Evolutionary conservation across 2,888 invertebrate genomes (phyloP).

Genomic region (Zele albiditarsus): DNA sequence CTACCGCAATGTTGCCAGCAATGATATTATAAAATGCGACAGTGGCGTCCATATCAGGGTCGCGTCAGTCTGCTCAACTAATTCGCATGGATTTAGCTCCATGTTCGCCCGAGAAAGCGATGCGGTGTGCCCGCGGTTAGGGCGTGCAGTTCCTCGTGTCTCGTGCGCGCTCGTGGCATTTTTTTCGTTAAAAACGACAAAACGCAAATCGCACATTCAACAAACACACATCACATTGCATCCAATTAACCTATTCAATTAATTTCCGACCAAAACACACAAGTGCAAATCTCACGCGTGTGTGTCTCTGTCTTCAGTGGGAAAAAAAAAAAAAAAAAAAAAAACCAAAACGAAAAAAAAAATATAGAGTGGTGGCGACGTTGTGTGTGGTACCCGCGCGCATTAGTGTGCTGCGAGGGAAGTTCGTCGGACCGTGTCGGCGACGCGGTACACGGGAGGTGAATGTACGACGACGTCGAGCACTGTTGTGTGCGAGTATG

Average conservation of each 20-base stretch:
- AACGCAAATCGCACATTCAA: not conserved
- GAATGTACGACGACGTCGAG: slow-evolving; percentile 64
- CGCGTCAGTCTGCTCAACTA: slow-evolving; percentile 59
- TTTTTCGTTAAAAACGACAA: slow-evolving; percentile 41
- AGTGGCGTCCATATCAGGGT: slow-evolving; percentile 50
- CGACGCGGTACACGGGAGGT: slow-evolving; percentile 59
- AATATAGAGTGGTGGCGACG: slow-evolving; percentile 46
- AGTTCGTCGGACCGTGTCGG: slow-evolving; percentile 56
- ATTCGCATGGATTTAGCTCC: slow-evolving; percentile 67
- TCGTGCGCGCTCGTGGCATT: slow-evolving; percentile 57
- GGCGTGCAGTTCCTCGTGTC: slow-evolving; percentile 68
- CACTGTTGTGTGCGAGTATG: slow-evolving; percentile 58
- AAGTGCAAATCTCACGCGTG: not conserved
- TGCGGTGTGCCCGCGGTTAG: slow-evolving; percentile 71
- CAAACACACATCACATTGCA: not conserved
- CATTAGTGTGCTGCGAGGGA: slow-evolving; percentile 52
- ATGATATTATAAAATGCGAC: slow-evolving; percentile 28
- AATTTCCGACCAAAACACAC: no score
- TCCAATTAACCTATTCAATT: not conserved
- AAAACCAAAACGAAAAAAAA: slow-evolving; percentile 25
- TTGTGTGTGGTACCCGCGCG: slow-evolving; percentile 57
- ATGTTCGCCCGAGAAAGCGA: slow-evolving; percentile 70
- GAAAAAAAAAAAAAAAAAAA: slow-evolving; percentile 16
- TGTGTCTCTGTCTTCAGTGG: not conserved
- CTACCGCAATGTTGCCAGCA: slow-evolving; percentile 45